phyloP scores from a whole-genome alignment of 1,140 invertebrate species.

The Stegodyphus dumicola region DNA sequence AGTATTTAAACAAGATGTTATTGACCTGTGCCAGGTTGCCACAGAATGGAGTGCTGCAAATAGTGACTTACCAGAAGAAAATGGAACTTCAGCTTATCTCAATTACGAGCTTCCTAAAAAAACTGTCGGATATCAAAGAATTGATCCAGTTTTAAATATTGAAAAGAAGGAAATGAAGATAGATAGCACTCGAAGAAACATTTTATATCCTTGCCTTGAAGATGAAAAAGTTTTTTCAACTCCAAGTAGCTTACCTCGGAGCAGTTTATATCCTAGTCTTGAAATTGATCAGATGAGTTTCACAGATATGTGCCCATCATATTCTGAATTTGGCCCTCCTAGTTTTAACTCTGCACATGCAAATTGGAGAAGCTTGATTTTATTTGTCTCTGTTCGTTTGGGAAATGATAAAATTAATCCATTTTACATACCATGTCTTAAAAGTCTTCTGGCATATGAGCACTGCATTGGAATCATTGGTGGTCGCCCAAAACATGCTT shows the following conservation, averaged over 20 bases:
- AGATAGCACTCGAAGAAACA: too few relatives aligned
- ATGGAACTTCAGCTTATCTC: background rate
- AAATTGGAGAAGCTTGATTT: conserved; percentile 81
- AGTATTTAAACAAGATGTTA: conserved; percentile 70
- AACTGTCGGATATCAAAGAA: background rate
- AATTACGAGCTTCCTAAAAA: background rate
- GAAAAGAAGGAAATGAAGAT: too few relatives aligned
- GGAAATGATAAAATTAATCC: conserved; percentile 86
- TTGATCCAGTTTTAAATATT: background rate
- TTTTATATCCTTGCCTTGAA: too few relatives aligned
- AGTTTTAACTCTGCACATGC: conserved; percentile 63
- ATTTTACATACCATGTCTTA: conserved; percentile 82
- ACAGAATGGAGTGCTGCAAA: background rate
- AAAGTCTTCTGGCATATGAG: conserved; percentile 81
- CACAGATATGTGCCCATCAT: conserved; percentile 32
- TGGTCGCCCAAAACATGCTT: conserved; percentile 88
- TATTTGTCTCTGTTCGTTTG: conserved; percentile 86
- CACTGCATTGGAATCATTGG: conserved; percentile 91
- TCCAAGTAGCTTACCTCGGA: background rate
- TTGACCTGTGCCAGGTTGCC: conserved; percentile 66
- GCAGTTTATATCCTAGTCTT: background rate
- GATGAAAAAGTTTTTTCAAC: too few relatives aligned
- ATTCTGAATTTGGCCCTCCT: conserved; percentile 44
- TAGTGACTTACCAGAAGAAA: background rate
- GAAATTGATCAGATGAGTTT: conserved; percentile 3